Base-by-base conservation (phyloP, 2,113 vertebrate species). In the Setophaga petechia region DNA sequence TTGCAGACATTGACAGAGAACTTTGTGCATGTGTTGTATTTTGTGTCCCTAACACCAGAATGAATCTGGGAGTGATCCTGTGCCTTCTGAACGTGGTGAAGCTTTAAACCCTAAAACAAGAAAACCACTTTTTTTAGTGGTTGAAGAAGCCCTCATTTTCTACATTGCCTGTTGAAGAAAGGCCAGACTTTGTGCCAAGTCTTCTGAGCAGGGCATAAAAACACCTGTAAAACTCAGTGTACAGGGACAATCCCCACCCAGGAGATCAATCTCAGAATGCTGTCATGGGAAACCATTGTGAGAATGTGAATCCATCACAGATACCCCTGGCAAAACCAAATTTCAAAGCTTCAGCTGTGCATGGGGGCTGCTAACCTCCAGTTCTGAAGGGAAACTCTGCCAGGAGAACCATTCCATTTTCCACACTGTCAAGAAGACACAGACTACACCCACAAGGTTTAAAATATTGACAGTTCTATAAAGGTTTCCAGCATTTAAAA, bases 181-280 rank as follows among this genome's bases (percentile, higher is more conserved):
- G 22, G 23, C 28, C 65, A 82, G 24, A 35, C 33, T 58, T 63
- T 30, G 41, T 33, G 31, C 16, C 41, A 39, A 62, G 51, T 9
- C 39, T 49, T 35, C 44, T 9, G 15, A 75, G 44, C 21, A 39
- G 52, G 30, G 59, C 25, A 55, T 15, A 35, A 58, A 58, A n/a
- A 35, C 0, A 17, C 0, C 3, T 47, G 11, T 9, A 59, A 74
- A 94, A 35, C 1, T 0, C 55, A 55, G 15, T 44, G n/a, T 15
- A 30, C 0, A 46, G 35, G 23, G 39, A 66, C 5, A 69, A 78
- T 21, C 31, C 18, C 21, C 49, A 20, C 23, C 71, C 46, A 72
- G 59, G 49, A 44, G 44, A 77, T 24, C 61, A 28, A 7, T 10
- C 73, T 84, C 51, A 41, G 28, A 69, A 44, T 0, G 13, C 25